Evolutionary conservation across 2,888 invertebrate genomes (phyloP), one percentile per base, ranked within the genome.

Genomic region (Drosophila gaucha): DNA sequence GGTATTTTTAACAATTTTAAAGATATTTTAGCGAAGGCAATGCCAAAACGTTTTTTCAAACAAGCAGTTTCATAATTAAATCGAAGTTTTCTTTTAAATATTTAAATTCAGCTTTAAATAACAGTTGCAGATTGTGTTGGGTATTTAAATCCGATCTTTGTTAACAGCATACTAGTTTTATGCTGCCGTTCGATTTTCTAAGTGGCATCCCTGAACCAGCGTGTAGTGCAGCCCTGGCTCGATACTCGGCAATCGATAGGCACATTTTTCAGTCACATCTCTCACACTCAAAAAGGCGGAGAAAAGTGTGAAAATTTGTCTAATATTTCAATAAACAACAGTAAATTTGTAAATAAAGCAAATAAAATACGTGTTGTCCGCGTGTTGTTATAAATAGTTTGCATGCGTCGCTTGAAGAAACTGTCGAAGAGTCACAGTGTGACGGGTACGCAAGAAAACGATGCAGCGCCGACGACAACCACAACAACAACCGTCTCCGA

Each of bases 321-420:
- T 66, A 58, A 49, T 66, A 46, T 56, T 62, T 52, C 33, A 71
- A 74, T 62, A 62, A 71, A 66, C 35, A 65, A 66, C 43, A 43
- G n/a, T 22, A 30, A 33, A 43, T 52, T 20, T 16, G 26, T 59
- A 54, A 51, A 43, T 63, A 55, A 65, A 72, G 39, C 10, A 58
- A 36, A 38, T 43, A 43, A 54, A 62, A 6, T 51, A 58, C 47
- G 55, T 59, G 16, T 63, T 54, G 31, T 20, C 31, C 47, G 51
- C 41, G 55, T 52, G 70, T 67, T 36, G 20, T 36, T 12, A 57
- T 35, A 66, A 71, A 36, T 38, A 49, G 55, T 26, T 74, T 70
- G 67, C 39, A 82, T 85, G 78, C 83, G 86, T 55, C 86, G 75
- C 16, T 78, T 88, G 47, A 88, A 74, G 58, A 85, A 85, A 80